A percentile compares a stretch with the other conserved stretches of the same genome.
These are phyloP conservation scores for Dasypogon diadema DNA, from an alignment of 2,888 invertebrate species.

Conservation along the genomic window DNA sequence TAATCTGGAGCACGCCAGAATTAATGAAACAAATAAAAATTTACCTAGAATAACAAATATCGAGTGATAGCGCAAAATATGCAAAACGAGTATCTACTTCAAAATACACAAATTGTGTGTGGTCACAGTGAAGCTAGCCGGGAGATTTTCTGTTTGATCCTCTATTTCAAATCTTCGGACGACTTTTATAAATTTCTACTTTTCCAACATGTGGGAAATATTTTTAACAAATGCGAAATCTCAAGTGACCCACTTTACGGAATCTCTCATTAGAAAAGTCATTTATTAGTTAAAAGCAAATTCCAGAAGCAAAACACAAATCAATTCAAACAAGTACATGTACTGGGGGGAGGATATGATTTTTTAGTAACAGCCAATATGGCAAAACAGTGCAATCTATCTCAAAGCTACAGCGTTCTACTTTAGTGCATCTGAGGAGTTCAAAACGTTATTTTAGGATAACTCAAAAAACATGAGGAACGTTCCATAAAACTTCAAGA, in stretches of 20 bases:
- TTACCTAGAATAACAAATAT: neutral
- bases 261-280: neutral
- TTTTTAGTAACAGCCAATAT: constrained; percentile 17
- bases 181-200: neutral
- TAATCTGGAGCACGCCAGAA: neutral
- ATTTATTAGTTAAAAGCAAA: constrained; percentile 16
- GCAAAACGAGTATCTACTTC: neutral
- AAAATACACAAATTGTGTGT: neutral
- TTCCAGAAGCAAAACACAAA: constrained; percentile 20
- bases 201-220: neutral
- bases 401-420: constrained; percentile 29
- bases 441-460: constrained; percentile 18
- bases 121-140: neutral
- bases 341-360: neutral
- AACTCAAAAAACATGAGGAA: constrained; percentile 25
- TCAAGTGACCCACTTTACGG: constrained; percentile 1
- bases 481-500: constrained; percentile 31
- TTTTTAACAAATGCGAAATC: neutral
- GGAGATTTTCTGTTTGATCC: neutral
- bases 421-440: constrained; percentile 29
- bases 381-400: constrained; percentile 15
- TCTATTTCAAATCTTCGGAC: neutral
- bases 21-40: neutral
- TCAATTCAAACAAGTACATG: constrained; percentile 11
- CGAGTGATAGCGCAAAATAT: neutral